These are phyloP conservation scores for Phrixothrix hirtus DNA, from an alignment of 2,888 invertebrate genomes.

Conservation along the genomic window DNA sequence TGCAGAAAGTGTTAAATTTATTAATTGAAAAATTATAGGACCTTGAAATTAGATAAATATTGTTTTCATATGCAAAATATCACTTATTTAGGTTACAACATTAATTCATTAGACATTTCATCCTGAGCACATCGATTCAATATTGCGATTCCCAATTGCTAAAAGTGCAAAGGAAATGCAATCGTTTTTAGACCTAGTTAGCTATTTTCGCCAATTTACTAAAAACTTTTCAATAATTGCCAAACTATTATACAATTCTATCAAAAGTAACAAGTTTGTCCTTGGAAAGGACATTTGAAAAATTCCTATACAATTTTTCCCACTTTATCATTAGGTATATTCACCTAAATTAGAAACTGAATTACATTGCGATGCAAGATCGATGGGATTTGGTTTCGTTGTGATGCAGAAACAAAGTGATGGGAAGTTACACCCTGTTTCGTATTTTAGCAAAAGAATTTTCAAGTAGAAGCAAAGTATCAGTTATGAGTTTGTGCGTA, in stretches of 20 bases:
- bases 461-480: background rate
- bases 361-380: slow-evolving; percentile 46
- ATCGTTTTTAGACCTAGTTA: slow-evolving; percentile 40
- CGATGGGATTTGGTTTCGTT: slow-evolving; percentile 43
- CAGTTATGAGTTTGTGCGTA: background rate
- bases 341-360: slow-evolving; percentile 43
- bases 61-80: slow-evolving; percentile 13
- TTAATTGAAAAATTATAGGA: slow-evolving; percentile 1
- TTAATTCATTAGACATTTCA: slow-evolving; percentile 33
- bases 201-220: slow-evolving; percentile 42
- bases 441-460: background rate
- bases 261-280: slow-evolving; percentile 28
- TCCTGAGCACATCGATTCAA: slow-evolving; percentile 33
- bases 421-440: background rate
- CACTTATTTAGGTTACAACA: slow-evolving; percentile 36
- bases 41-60: slow-evolving; percentile 30
- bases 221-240: slow-evolving; percentile 36
- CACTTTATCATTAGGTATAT: slow-evolving; percentile 45
- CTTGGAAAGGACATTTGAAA: too few species aligned
- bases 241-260: slow-evolving; percentile 40
- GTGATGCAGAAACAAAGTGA: slow-evolving; percentile 16
- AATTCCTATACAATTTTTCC: too few species aligned
- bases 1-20: too few species aligned
- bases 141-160: slow-evolving; percentile 36
- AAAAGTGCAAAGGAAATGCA: slow-evolving; percentile 32